phyloP scores from a whole-genome alignment of 2,888 invertebrate genomes.

The Polia nebulosa region DNA sequence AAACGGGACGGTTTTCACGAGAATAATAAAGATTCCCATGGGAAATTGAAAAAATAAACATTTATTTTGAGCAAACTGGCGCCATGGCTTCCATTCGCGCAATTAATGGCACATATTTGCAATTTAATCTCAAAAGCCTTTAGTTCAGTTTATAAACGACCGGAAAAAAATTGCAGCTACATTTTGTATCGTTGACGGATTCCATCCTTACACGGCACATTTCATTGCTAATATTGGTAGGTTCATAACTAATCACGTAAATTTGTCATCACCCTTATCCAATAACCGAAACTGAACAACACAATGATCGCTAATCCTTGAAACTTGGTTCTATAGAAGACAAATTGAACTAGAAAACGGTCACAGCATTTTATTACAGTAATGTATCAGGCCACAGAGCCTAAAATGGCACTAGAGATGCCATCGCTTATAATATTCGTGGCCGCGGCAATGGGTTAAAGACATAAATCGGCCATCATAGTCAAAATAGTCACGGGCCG shows the following conservation, averaged over 20 bases:
- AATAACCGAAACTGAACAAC: constrained; percentile 38
- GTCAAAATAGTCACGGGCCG: too few relatives aligned
- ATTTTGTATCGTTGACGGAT: constrained; percentile 24
- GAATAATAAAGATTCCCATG: constrained; percentile 46
- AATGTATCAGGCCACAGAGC: constrained; percentile 52
- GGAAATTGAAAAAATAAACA: constrained; percentile 48
- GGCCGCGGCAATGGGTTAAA: too few relatives aligned
- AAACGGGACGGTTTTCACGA: constrained; percentile 19
- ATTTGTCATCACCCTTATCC: constrained; percentile 37
- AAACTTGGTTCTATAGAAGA: constrained; percentile 46
- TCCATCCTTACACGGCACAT: background rate
- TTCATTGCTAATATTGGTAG: background rate
- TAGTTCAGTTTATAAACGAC: background rate
- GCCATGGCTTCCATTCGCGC: background rate
- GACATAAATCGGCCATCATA: too few relatives aligned
- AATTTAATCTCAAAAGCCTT: constrained; percentile 20
- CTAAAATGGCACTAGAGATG: background rate
- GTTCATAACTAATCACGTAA: constrained; percentile 28
- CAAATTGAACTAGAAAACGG: constrained; percentile 58
- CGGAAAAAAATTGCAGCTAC: background rate
- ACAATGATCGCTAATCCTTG: constrained; percentile 34
- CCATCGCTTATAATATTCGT: too few relatives aligned
- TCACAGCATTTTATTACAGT: constrained; percentile 60
- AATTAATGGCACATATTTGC: constrained; percentile 21
- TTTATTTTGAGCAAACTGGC: constrained; percentile 36